Evolutionary conservation across 2,888 invertebrate species (phyloP).

Genomic region (Troilus luridus): DNA sequence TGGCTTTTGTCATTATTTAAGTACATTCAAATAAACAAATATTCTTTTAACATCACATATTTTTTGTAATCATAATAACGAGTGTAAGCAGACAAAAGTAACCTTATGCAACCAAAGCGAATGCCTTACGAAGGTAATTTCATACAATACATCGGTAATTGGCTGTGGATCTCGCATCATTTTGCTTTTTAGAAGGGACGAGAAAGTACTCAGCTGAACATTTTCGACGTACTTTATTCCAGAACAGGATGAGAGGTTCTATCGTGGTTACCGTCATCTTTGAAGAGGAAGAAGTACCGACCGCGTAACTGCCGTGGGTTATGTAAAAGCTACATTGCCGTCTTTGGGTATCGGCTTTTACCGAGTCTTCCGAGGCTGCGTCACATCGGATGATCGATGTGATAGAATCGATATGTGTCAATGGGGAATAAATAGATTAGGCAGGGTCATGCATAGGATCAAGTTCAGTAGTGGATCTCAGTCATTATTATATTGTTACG

Average conservation of each 20-base stretch:
- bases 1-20: too few relatives aligned
- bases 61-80: background rate
- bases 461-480: background rate
- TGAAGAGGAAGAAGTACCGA: background rate
- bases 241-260: background rate
- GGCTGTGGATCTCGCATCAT: background rate
- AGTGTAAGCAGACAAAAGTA: background rate
- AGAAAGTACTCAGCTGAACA: constrained; percentile 6
- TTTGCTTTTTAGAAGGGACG: background rate
- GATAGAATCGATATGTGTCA: background rate
- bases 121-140: background rate
- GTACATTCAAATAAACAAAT: background rate
- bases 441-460: background rate
- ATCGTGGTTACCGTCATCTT: background rate
- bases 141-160: background rate
- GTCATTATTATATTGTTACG: background rate
- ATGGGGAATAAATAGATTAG: constrained; percentile 11
- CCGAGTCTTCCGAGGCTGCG: background rate
- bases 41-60: background rate
- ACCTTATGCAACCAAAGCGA: background rate
- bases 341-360: constrained; percentile 11
- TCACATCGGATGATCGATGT: background rate
- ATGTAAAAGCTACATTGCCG: constrained; percentile 7
- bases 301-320: background rate
- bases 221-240: constrained; percentile 20